phyloP scores from a whole-genome alignment of 1,140 invertebrate genomes.

The Triops cancriformis region DNA sequence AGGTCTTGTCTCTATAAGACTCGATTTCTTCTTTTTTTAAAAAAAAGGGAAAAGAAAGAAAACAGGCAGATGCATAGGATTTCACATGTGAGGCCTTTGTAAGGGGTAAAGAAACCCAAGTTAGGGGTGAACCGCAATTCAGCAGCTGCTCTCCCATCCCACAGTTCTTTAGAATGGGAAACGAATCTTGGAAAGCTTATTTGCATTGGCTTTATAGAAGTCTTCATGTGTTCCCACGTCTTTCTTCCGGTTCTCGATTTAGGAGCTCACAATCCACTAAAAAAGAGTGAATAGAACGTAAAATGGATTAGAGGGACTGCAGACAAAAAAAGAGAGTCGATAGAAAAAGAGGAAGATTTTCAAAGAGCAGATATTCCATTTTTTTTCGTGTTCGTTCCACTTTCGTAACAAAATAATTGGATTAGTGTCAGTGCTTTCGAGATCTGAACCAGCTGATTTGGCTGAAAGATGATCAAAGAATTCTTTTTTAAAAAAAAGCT shows the following conservation, averaged over 20 bases:
- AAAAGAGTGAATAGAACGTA: no score
- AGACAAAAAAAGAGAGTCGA: no score
- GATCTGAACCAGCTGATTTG: no score
- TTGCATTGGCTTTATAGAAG: neutral
- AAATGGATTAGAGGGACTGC: no score
- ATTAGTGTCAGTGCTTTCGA: no score
- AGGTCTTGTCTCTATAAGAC: neutral
- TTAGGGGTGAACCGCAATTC: neutral
- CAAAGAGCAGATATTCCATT: no score
- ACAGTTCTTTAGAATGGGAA: neutral
- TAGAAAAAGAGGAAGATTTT: no score
- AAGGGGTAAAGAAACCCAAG: neutral
- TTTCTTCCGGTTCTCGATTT: neutral
- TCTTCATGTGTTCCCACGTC: neutral
- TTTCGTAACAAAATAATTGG: no score
- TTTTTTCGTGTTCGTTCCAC: no score
- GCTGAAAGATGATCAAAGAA: no score
- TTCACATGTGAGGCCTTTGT: neutral
- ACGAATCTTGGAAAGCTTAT: neutral
- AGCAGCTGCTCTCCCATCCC: neutral
- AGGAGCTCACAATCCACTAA: neutral
- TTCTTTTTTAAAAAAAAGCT: no score
- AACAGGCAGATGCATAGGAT: neutral
- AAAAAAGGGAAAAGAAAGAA: neutral
- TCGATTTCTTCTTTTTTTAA: neutral